These are phyloP conservation scores for Probosciger aterrimus DNA, from an alignment of 2,113 vertebrate species.

Conservation along the genomic window DNA sequence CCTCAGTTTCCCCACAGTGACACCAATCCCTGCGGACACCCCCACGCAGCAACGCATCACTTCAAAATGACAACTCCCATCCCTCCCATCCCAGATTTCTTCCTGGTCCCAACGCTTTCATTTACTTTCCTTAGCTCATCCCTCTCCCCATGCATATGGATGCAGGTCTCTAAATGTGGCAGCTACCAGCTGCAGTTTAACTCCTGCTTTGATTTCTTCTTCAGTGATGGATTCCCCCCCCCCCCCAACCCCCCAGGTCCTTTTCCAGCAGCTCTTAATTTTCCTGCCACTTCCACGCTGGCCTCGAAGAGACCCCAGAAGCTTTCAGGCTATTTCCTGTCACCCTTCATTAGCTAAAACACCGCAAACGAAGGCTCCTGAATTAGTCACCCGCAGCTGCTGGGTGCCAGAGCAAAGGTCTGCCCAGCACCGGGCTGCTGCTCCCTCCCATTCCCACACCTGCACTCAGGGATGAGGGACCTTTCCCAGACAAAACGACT, in stretches of 20 bases:
- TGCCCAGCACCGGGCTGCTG: not conserved
- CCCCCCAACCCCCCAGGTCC: not conserved
- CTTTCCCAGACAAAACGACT: not conserved
- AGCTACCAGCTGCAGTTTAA: not conserved
- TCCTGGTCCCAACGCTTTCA: not conserved
- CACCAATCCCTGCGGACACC: rapidly evolving
- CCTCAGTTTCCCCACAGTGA: not conserved
- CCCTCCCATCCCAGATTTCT: not conserved
- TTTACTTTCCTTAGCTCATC: not conserved
- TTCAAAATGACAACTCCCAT: rapidly evolving
- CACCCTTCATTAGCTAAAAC: not conserved
- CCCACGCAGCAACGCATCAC: rapidly evolving
- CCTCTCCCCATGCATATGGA: rapidly evolving
- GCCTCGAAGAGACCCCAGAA: not conserved
- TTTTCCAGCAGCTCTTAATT: not conserved
- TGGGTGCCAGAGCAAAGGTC: not conserved
- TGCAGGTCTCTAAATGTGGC: rapidly evolving
- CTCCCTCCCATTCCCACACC: not conserved
- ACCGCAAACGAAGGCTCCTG: rapidly evolving
- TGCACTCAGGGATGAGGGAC: not conserved
- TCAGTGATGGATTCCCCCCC: rapidly evolving
- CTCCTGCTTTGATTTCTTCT: not conserved
- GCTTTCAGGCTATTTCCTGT: not conserved
- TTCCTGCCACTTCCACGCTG: not conserved
- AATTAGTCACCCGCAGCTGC: constrained; percentile 24